Conservation (phyloP, 2,797 vertebrate species). For the Eulemur coronatus region DNA sequence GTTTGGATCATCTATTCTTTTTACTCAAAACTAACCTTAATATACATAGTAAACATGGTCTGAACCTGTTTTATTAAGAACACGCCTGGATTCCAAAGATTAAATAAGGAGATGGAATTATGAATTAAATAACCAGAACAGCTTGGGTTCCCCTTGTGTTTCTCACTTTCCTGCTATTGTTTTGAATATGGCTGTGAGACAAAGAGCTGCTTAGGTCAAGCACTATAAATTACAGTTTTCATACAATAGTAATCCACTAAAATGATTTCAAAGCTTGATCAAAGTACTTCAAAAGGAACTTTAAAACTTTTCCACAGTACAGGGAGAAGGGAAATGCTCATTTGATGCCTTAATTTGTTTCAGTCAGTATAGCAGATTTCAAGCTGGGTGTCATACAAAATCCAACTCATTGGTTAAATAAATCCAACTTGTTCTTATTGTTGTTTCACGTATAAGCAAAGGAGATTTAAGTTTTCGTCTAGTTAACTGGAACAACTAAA, state of each 20-base stretch:
- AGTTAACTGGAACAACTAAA: constrained; percentile 14
- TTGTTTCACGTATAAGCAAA: background rate
- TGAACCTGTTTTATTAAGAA: constrained; percentile 89
- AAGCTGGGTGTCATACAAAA: constrained; percentile 52
- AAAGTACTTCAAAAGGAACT: constrained; percentile 88
- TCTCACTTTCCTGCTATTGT: constrained; percentile 91
- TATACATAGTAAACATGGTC: constrained; percentile 89
- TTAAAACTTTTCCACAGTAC: constrained; percentile 82
- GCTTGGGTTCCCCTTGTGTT: constrained; percentile 91
- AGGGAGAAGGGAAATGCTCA: constrained; percentile 37
- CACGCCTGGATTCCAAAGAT: constrained; percentile 89
- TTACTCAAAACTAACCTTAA: constrained; percentile 91
- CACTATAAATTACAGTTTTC: constrained; percentile 92
- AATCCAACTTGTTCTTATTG: background rate
- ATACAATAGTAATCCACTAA: constrained; percentile 92
- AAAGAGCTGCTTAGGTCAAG: constrained; percentile 94
- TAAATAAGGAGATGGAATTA: constrained; percentile 90
- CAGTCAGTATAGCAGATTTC: constrained; percentile 57
- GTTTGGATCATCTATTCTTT: constrained; percentile 83
- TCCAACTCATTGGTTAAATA: background rate
- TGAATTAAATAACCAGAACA: constrained; percentile 91
- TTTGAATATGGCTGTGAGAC: constrained; percentile 89
- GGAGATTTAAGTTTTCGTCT: constrained; percentile 8
- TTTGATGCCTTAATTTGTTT: constrained; percentile 72
- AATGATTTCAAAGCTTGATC: constrained; percentile 89